Evolutionary conservation across 30 jellyfish, hydroid and myxozoan genomes (phyloP), one percentile per base, ranked within the genome.

Genomic region (Aurelia aurita complex sp. Pacific): DNA sequence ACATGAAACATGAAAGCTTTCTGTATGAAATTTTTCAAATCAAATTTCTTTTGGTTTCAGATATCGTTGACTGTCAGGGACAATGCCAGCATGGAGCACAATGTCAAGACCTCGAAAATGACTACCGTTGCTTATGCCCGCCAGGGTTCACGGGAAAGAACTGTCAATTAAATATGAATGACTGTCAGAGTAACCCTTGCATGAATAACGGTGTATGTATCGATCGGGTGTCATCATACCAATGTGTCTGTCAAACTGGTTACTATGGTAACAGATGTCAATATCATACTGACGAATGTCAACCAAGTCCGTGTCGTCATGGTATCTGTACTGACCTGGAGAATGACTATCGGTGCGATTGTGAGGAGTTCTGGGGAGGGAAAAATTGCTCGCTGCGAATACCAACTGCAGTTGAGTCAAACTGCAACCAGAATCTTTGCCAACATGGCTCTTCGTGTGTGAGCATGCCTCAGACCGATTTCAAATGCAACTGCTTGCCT

Each of bases 161-260:
- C 42, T 92, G 98, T 62, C 96, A 92, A 57, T 46, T 76, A 55
- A 82, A 92, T 65, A 85, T 92, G 51, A 76, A 86, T 64, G 96
- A 92, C 50, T 92, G 98, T 71, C 93, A 91, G 43, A 81, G 92
- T 69, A 69, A 74, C 43, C 98, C 98, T 19, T 92, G 98, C 85
- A 73, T 78, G 90, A 92, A 92, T 62, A 74, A 74, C 73, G 98
- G 98, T 36, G 89, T 86, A 8, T 92, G 98, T 75, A 52, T 74
- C 14, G 98, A 92, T 67, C 69, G 52, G 60, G 86, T 85, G 11
- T 65, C 86, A 10, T 42, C 87, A 16, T 92, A 92, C 75, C 87
- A 75, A 15, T 92, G 98, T 57, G 89, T 92, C 50, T 92, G 98
- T 65, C 98, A 92, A 61, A 92, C 98, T 38, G 98, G 98, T 29